Evolutionary conservation across 2,888 invertebrate species (phyloP).

Genomic region (Chrysolina americana): DNA sequence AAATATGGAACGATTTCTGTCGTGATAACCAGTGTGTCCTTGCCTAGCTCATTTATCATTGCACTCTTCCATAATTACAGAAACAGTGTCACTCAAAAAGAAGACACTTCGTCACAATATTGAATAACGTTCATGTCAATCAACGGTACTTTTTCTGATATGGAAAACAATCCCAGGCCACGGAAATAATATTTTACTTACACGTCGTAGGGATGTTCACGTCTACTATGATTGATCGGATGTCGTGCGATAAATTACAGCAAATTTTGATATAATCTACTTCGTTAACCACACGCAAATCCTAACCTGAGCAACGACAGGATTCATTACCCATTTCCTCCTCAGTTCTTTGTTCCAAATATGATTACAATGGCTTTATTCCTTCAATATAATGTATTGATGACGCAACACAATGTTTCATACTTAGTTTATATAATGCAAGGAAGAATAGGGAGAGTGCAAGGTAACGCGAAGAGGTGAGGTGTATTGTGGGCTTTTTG

Average conservation of each 20-base stretch:
- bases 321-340: background rate
- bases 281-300: background rate
- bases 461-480: too few relatives aligned
- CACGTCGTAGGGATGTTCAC: background rate
- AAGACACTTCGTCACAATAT: background rate
- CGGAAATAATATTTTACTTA: background rate
- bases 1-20: background rate
- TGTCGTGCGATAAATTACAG: background rate
- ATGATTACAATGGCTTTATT: background rate
- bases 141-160: background rate
- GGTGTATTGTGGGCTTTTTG: too few relatives aligned
- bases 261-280: slow-evolving; percentile 3
- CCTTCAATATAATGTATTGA: too few relatives aligned
- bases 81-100: background rate
- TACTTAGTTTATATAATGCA: too few relatives aligned
- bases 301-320: background rate
- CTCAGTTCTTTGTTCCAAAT: background rate
- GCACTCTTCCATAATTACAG: background rate
- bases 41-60: background rate
- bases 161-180: background rate
- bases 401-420: too few relatives aligned
- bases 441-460: too few relatives aligned
- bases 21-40: background rate
- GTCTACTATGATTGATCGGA: background rate
- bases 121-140: background rate